phyloP scores from a whole-genome alignment of 2,888 invertebrate species.

The Andrena bicolor region DNA sequence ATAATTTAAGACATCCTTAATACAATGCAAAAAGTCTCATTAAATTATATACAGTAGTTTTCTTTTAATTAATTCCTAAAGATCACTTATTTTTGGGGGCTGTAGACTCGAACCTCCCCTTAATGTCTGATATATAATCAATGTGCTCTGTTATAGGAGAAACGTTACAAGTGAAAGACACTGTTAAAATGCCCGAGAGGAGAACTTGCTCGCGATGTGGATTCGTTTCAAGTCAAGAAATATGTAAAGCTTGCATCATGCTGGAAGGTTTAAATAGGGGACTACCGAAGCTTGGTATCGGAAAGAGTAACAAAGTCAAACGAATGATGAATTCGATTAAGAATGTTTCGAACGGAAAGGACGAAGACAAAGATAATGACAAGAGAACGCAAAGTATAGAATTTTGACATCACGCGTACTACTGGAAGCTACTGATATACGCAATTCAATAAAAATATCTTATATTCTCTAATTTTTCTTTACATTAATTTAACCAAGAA shows the following conservation, averaged over 20 bases:
- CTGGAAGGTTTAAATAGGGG: conserved; percentile 98
- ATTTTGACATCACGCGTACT: conserved; percentile 54
- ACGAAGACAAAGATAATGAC: not conserved
- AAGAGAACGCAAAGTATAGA: conserved; percentile 31
- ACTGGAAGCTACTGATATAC: not conserved
- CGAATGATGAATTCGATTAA: conserved; percentile 67
- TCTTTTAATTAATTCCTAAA: too few species aligned
- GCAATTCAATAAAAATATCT: conserved; percentile 34
- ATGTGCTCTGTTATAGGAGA: conserved; percentile 88
- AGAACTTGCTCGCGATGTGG: conserved; percentile 94
- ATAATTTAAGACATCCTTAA: too few species aligned
- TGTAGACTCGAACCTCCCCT: too few species aligned
- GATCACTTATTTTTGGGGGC: too few species aligned
- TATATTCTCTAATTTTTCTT: conserved; percentile 20
- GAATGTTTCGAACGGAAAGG: conserved; percentile 11
- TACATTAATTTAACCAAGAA: not conserved
- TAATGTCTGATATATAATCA: conserved; percentile 20
- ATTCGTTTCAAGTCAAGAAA: conserved; percentile 95
- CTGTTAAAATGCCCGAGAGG: conserved; percentile 92
- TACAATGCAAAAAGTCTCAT: too few species aligned
- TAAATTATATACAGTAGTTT: too few species aligned
- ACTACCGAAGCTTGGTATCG: conserved; percentile 95
- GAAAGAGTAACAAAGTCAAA: conserved; percentile 93
- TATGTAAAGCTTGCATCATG: conserved; percentile 98
- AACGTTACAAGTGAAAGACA: conserved; percentile 92